Evolutionary conservation across 2,888 invertebrate genomes (phyloP).

Genomic region (Tethea ocularis): DNA sequence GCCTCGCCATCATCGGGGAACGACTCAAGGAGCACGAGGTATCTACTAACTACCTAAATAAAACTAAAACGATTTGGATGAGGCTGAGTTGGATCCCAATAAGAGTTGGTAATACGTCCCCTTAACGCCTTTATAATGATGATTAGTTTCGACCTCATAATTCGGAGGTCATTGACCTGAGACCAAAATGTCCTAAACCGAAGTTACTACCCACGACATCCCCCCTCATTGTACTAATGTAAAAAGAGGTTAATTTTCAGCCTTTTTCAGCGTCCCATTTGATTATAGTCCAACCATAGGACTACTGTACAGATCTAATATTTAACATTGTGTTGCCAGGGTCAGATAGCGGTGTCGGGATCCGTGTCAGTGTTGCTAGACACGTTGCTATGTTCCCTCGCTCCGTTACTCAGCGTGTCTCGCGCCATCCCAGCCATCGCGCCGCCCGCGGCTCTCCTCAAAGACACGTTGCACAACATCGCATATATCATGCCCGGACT

Average conservation of each 20-base stretch:
- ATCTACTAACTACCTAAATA: slow-evolving; percentile 16
- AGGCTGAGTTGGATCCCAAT: too few relatives aligned
- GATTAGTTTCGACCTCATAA: too few relatives aligned
- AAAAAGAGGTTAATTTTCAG: too few relatives aligned
- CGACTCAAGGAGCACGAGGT: slow-evolving; percentile 96
- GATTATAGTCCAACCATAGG: neutral
- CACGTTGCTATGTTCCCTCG: slow-evolving; percentile 95
- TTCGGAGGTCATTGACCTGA: too few relatives aligned
- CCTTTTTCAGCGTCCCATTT: too few relatives aligned
- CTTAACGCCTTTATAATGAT: too few relatives aligned
- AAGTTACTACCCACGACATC: too few relatives aligned
- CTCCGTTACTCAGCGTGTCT: slow-evolving; percentile 93
- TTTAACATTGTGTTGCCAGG: slow-evolving; percentile 74
- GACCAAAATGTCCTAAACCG: too few relatives aligned
- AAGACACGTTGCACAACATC: slow-evolving; percentile 94
- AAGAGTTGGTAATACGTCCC: too few relatives aligned
- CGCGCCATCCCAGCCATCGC: slow-evolving; percentile 91
- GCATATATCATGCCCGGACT: slow-evolving; percentile 93
- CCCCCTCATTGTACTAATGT: too few relatives aligned
- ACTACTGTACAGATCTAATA: neutral
- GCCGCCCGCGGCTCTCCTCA: slow-evolving; percentile 79
- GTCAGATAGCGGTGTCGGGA: slow-evolving; percentile 97
- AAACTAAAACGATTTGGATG: too few relatives aligned
- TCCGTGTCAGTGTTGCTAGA: slow-evolving; percentile 96
- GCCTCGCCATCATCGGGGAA: slow-evolving; percentile 96